phyloP scores from a whole-genome alignment of 2,797 vertebrate genomes.

The Rhinogobio ventralis region DNA sequence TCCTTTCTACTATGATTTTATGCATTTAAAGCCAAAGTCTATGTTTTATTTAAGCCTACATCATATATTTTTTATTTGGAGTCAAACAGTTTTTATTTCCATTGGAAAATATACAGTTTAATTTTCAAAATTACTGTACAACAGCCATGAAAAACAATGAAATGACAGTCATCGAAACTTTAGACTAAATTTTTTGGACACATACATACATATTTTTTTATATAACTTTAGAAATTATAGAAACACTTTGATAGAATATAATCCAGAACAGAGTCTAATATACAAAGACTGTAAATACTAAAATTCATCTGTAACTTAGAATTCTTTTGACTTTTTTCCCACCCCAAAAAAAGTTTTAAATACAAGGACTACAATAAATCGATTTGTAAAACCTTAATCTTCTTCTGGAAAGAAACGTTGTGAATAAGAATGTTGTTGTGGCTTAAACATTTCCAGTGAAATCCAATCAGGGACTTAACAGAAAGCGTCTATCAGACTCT shows the following conservation, averaged over 20 bases:
- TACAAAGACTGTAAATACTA: neutral
- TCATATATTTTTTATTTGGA: neutral
- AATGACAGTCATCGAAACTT: neutral
- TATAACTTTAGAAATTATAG: neutral
- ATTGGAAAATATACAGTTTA: too few species aligned
- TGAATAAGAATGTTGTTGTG: slow-evolving; percentile 45
- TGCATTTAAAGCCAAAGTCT: neutral
- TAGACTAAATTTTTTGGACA: neutral
- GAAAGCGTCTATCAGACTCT: slow-evolving; percentile 15
- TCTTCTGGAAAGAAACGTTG: slow-evolving; percentile 33
- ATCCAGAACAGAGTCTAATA: neutral
- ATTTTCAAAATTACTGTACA: neutral
- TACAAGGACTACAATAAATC: slow-evolving; percentile 38
- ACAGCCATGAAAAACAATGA: neutral
- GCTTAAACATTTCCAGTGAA: slow-evolving; percentile 51
- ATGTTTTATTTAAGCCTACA: neutral
- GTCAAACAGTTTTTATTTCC: neutral
- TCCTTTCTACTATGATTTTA: neutral
- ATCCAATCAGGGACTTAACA: slow-evolving; percentile 52
- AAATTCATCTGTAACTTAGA: neutral
- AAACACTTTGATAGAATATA: neutral
- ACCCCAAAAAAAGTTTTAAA: slow-evolving; percentile 48
- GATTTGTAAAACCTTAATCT: slow-evolving; percentile 50
- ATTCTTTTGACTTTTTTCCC: neutral
- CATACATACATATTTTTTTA: neutral